Evolutionary conservation across 2,113 vertebrate genomes (phyloP).

Genomic region (Ptilorrhoa leucosticta): DNA sequence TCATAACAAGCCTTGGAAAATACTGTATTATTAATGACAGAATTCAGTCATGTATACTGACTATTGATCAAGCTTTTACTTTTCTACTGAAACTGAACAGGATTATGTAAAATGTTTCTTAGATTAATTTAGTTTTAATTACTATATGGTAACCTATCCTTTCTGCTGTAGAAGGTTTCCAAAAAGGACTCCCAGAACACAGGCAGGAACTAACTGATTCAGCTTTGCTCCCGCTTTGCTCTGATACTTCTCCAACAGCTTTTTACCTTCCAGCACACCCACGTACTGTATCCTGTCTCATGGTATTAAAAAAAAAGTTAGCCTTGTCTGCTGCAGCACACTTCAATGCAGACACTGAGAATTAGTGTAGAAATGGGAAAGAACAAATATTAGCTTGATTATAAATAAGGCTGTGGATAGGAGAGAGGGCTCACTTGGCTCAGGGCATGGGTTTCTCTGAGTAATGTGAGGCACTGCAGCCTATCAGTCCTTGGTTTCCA

Average conservation of each 20-base stretch:
- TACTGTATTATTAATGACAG: background rate
- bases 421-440: background rate
- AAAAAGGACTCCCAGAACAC: background rate
- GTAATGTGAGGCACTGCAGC: background rate
- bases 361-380: background rate
- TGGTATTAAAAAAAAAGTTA: background rate
- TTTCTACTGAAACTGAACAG: background rate
- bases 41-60: background rate
- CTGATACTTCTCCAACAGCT: background rate
- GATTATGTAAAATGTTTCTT: background rate
- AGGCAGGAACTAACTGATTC: background rate
- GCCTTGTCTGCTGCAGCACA: background rate
- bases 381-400: background rate
- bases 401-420: background rate
- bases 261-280: background rate
- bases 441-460: background rate
- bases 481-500: background rate
- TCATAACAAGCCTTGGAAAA: background rate
- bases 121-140: background rate
- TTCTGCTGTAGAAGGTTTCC: background rate
- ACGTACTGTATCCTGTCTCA: background rate
- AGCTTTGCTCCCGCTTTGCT: background rate
- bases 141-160: background rate
- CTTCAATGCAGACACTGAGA: background rate
- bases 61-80: background rate